Conservation (phyloP, 2,113 vertebrate genomes). For the Phyllostomus discolor region DNA sequence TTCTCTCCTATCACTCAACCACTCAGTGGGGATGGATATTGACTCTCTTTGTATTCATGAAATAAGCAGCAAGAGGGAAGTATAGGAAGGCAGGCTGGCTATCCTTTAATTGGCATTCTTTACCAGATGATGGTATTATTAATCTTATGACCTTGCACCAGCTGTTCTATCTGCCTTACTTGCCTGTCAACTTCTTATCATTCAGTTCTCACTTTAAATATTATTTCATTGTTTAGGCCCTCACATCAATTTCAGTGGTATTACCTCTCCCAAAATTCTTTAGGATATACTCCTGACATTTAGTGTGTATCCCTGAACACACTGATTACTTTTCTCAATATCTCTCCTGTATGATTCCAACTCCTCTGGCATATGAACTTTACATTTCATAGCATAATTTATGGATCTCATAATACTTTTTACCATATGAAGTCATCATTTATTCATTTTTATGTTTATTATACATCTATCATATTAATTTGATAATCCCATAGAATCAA, state of each 20-base stretch:
- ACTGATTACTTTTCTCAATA: not conserved
- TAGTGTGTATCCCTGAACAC: not conserved
- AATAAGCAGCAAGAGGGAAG: not conserved
- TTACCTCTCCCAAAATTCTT: not conserved
- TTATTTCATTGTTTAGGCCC: not conserved
- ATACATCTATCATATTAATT: not conserved
- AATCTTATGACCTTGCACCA: not conserved
- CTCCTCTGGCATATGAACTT: not conserved
- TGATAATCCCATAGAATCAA: not conserved
- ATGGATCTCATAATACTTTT: not conserved
- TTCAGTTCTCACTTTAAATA: not conserved
- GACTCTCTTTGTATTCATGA: not conserved
- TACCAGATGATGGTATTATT: too few relatives aligned
- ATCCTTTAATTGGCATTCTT: too few relatives aligned
- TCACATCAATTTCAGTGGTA: not conserved
- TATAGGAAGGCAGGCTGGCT: not conserved
- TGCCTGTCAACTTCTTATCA: not conserved
- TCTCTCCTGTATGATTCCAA: not conserved
- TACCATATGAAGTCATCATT: not conserved
- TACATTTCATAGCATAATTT: not conserved
- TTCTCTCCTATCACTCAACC: not conserved
- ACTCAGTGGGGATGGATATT: not conserved
- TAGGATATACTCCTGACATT: not conserved
- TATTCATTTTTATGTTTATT: not conserved
- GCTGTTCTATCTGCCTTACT: not conserved